Conservation (phyloP, 2,888 invertebrate genomes). For the Aradus depressus region DNA sequence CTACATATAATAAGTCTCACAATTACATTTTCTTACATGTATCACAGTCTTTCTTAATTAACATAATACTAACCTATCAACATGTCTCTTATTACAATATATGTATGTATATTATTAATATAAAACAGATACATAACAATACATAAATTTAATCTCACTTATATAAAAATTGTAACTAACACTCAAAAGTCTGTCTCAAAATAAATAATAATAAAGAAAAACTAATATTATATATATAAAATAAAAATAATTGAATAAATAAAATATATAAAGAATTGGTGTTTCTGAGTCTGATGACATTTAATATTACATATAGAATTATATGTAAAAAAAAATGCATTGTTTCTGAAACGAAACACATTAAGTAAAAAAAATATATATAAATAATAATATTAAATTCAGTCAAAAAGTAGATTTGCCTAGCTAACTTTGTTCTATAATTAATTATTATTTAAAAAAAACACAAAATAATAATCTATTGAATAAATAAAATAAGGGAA, state of each 20-base stretch:
- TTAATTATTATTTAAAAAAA: too few relatives aligned
- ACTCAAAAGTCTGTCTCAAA: conserved; percentile 4
- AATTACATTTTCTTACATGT: neutral
- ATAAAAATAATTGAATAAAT: neutral
- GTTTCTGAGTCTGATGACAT: neutral
- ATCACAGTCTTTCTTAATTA: conserved; percentile 15
- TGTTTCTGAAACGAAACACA: neutral
- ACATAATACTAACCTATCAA: conserved; percentile 6
- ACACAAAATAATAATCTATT: too few relatives aligned
- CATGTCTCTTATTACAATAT: conserved; percentile 5
- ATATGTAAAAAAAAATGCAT: neutral
- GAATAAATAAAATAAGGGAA: too few relatives aligned
- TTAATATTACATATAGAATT: neutral
- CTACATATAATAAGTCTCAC: neutral
- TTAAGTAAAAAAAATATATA: neutral
- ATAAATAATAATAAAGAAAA: conserved; percentile 2
- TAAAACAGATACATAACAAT: neutral
- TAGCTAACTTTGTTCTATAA: too few relatives aligned
- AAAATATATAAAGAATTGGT: neutral
- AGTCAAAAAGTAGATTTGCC: too few relatives aligned
- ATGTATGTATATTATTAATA: conserved; percentile 1
- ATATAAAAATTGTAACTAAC: conserved; percentile 6
- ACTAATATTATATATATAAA: conserved; percentile 3
- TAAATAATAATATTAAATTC: neutral
- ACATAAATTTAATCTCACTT: conserved; percentile 12